Base-by-base conservation (phyloP, 2,888 invertebrate genomes). In the Hoplodrina blanda region DNA sequence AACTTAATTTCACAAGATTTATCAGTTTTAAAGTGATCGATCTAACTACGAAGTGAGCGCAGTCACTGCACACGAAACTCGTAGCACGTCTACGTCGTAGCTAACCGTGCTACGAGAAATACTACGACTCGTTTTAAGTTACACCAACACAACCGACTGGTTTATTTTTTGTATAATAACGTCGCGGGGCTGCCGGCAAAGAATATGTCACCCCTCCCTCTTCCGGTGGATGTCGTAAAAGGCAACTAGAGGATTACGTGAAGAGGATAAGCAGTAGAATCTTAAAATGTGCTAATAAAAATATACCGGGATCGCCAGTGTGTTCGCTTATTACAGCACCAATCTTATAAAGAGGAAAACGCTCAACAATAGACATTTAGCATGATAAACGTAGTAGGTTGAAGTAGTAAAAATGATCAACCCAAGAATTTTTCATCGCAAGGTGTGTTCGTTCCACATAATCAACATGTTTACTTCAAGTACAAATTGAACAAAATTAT, bases 41-140 rank as follows among this genome's bases (percentile, higher is more conserved):
- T 78, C 75, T 75, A 69, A 75, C 63, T 63, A 59, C 69, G 56
- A 74, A 75, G 61, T 54, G 50, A 62, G 66, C 63, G 79, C 57
- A 78, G 70, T 59, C 75, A 60, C 69, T 66, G 60, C 67, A 65
- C 62, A 62, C 54, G 53, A 68, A 69, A 69, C 66, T 69, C 76
- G 80, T 76, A 80, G 80, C 76, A 69, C 54, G 63, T 62, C 71
- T 78, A 74, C 74, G 81, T 33, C 66, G 79, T 69, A 82, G 76
- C 71, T 61, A 65, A 66, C 56, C 55, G 57, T 75, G 79, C 78
- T 72, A 73, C 70, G 64, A 25, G 53, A 66, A 70, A 73, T 68
- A 59, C 79, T 78, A 79, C 63, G 69, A 70, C 75, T 79, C 66
- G 64, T 74, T 70, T 75, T 69, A 82, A 77, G n/a, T 71, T 63